These are phyloP conservation scores for Andrena trimmerana DNA, from an alignment of 2,888 invertebrate species.

Conservation along the genomic window DNA sequence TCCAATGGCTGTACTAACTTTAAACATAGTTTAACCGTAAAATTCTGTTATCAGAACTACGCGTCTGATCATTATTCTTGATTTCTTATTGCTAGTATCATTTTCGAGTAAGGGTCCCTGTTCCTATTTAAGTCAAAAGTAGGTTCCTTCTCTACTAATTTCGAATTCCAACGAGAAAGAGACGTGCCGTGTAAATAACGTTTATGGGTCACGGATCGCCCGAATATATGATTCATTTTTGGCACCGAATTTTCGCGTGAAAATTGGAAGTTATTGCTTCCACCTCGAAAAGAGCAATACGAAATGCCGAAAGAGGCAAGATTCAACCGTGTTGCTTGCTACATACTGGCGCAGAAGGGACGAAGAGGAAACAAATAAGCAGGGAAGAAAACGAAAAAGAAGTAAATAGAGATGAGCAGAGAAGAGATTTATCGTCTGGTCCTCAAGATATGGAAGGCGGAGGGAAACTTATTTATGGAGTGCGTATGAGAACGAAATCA, in stretches of 20 bases:
- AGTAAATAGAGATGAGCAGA: slow-evolving; percentile 26
- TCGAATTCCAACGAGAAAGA: not conserved
- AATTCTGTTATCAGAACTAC: too few relatives aligned
- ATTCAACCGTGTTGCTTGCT: not conserved
- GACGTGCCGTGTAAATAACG: not conserved
- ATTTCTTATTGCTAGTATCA: not conserved
- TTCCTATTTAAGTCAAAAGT: too few relatives aligned
- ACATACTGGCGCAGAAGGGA: not conserved
- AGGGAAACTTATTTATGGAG: slow-evolving; percentile 70
- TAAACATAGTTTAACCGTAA: too few relatives aligned
- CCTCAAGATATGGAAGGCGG: slow-evolving; percentile 67
- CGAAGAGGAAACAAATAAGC: slow-evolving; percentile 6
- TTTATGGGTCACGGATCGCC: slow-evolving; percentile 13
- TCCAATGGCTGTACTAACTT: too few relatives aligned
- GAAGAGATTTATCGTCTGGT: slow-evolving; percentile 66
- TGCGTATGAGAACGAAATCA: slow-evolving; percentile 69
- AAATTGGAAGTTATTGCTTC: slow-evolving; percentile 21
- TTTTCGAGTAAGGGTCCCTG: too few relatives aligned
- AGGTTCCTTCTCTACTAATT: not conserved
- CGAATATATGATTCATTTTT: slow-evolving; percentile 15
- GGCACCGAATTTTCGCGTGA: slow-evolving; percentile 13
- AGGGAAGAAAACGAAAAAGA: slow-evolving; percentile 20
- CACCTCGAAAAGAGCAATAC: not conserved
- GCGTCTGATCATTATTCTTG: not conserved
- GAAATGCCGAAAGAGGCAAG: slow-evolving; percentile 1